These are phyloP conservation scores for Lagorchestes hirsutus DNA, from an alignment of 2,797 vertebrate genomes.

Conservation along the genomic window DNA sequence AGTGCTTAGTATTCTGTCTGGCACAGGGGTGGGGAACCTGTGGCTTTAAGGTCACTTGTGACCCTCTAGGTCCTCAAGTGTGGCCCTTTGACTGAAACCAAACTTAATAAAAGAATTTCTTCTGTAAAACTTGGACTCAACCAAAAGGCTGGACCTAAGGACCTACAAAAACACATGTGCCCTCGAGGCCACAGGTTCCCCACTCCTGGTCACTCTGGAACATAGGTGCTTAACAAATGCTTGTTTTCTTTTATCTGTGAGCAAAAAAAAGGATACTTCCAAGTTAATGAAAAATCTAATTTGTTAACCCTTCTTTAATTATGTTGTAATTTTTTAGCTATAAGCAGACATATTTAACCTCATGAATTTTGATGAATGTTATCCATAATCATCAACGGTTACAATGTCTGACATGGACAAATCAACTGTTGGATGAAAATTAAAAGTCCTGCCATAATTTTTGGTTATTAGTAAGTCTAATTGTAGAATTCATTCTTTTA, in stretches of 20 bases:
- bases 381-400: not conserved
- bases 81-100: too few species aligned
- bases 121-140: too few species aligned
- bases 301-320: not conserved
- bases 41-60: too few species aligned
- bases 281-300: not conserved
- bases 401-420: not conserved
- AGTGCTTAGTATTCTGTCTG: not conserved
- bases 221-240: not conserved
- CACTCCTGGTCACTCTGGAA: too few species aligned
- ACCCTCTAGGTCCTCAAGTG: too few species aligned
- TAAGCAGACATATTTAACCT: not conserved
- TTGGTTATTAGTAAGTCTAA: constrained; percentile 42
- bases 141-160: too few species aligned
- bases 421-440: not conserved
- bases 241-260: not conserved
- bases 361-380: not conserved
- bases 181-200: too few species aligned
- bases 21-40: too few species aligned
- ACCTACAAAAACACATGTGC: too few species aligned
- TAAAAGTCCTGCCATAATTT: constrained; percentile 42
- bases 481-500: constrained; percentile 57
- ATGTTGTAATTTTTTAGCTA: not conserved
- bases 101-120: too few species aligned
- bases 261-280: not conserved